Base-by-base conservation (phyloP, 1,140 invertebrate genomes). In the Steinernema khuongi region DNA sequence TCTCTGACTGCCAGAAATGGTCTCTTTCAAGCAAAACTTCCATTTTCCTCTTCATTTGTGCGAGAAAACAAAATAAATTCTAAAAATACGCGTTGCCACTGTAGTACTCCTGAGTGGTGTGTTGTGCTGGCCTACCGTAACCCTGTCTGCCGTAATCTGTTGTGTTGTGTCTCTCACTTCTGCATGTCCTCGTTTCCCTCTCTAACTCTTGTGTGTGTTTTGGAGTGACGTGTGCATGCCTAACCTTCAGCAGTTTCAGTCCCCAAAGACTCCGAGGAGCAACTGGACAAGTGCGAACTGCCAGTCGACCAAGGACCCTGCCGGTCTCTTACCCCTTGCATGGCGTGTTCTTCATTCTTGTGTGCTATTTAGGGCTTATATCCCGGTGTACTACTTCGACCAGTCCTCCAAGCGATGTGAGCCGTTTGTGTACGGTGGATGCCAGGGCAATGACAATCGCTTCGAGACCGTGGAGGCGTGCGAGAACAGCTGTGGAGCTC, bases 361-460 rank as follows among this genome's bases (percentile, higher is more conserved):
- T 17, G 50, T 60, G 50, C 26, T 22, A n/a, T 60, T 60, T 60
- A 60, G 50, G 22, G 50, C 50, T 60, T 60, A 60, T 26, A n/a
- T 60, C 50, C 11, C 50, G 26, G 26, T n/a, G 22, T 60, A n/a
- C 50, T 60, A 60, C 68, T 69, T 69, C 26, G 68, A 69, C 36
- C 14, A 1, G 73, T 7, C 74, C 31, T 70, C 85, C 66, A 87
- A 87, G 66, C 84, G 87, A 73, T 90, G 90, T 77, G 76, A 85
- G 22, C 83, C 87, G 77, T 90, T 90, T 81, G 87, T 88, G 70
- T 90, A 89, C 72, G 88, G 89, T 1, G 89, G 89, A 68, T 90
- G 90, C 77, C 86, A 88, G 43, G 89, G 89, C 70, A 90, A 90
- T 82, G 86, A 82, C 41, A 91, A 91, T 87, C 88, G 87, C 77